Base-by-base conservation (phyloP, 2,113 vertebrate genomes). In the Macquaria australasica region DNA sequence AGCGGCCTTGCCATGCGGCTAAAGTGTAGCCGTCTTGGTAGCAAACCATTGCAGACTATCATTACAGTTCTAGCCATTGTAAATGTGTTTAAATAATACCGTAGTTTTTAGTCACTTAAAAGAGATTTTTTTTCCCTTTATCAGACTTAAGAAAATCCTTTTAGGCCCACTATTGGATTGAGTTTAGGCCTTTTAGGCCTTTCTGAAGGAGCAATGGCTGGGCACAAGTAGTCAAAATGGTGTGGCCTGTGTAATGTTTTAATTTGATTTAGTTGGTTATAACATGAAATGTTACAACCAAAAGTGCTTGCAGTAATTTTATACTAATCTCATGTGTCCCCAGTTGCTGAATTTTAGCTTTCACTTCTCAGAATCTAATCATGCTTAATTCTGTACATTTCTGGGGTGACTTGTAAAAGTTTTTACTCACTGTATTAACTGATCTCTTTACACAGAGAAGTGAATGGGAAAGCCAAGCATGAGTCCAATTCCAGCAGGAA, bases 401-500 rank as follows among this genome's bases (percentile, higher is more conserved):
- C 5, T 34, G 25, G 8, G 5, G 12, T 67, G 9, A 8, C 5
- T 2, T 20, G 6, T 60, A 48, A 31, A 45, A 48, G 3, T 8
- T 41, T 14, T 39, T 20, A 59, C 14, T 60, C 7, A 15, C 2
- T 56, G 3, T 16, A 25, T 58, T 64, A 15, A 67, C 11, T 58
- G 18, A 20, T 76, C 5, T 73, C 0, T 79, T 50, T 67, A 9
- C 62, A 68, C 91, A 98, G 97, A 43, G 97, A 97, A 73, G 84
- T 91, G 93, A 99, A 93, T 92, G 97, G 88, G 87, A 91, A 93
- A 93, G 82, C 96, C 91, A 86, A 96, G 68, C 89, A 95, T 37
- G 97, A 98, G 70, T 92, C 96, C 75, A 96, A 96, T 83, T 91
- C 96, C 48, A 96, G 96, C 91, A 96, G 97, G 84, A 99, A 99